Evolutionary conservation across 1,140 invertebrate genomes (phyloP).

Genomic region (Apis cerana): DNA sequence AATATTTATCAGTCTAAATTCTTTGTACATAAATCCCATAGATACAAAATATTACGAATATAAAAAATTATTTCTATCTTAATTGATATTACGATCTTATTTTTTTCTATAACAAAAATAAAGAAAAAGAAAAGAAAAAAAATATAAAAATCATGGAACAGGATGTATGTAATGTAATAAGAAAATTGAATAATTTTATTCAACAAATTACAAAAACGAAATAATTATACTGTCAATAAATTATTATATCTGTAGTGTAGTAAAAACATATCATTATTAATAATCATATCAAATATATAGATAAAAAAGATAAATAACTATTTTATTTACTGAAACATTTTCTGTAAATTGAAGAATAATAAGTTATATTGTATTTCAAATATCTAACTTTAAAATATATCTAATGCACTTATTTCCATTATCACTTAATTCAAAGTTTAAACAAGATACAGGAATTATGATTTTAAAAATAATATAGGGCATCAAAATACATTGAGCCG

Average conservation of each 20-base stretch:
- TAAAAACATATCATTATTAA: neutral
- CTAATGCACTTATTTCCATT: neutral
- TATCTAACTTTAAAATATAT: neutral
- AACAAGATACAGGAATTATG: neutral
- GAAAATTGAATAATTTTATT: neutral
- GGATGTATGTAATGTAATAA: too few relatives aligned
- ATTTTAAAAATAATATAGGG: neutral
- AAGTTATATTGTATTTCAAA: neutral
- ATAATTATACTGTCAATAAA: neutral
- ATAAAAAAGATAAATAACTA: neutral
- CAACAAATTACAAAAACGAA: neutral
- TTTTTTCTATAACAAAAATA: neutral
- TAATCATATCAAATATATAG: neutral
- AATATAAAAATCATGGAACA: neutral
- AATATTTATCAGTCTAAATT: neutral
- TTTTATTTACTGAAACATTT: too few relatives aligned
- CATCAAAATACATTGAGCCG: neutral
- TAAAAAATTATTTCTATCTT: neutral
- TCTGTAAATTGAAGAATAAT: too few relatives aligned
- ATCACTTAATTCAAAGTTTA: neutral
- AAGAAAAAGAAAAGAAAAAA: neutral
- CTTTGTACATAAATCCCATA: slow-evolving; percentile 22
- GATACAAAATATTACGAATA: neutral
- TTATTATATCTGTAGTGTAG: neutral
- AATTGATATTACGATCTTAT: neutral